phyloP scores from a whole-genome alignment of 2,888 invertebrate genomes.

The Stenotaenia linearis region DNA sequence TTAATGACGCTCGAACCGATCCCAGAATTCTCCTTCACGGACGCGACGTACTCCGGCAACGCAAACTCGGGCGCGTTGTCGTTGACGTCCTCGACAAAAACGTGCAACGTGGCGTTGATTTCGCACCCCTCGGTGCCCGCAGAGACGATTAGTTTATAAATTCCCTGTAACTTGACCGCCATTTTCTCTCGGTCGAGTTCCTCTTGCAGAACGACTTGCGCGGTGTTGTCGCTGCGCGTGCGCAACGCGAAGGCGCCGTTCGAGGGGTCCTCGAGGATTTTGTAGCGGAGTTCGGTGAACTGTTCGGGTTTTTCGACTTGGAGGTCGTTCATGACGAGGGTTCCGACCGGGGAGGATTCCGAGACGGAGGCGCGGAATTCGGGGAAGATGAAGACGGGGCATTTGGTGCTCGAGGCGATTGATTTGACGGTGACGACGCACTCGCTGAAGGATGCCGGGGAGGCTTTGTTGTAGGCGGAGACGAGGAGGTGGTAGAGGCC shows the following conservation, averaged over 20 bases:
- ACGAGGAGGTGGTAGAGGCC: slow-evolving; percentile 40
- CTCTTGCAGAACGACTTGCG: slow-evolving; percentile 40
- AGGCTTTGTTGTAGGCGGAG: slow-evolving; percentile 38
- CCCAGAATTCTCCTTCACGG: slow-evolving; percentile 42
- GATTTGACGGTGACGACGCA: slow-evolving; percentile 29
- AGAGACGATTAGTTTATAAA: slow-evolving; percentile 38
- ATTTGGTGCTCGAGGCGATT: slow-evolving; percentile 35
- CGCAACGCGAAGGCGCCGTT: slow-evolving; percentile 37
- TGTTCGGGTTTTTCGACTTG: slow-evolving; percentile 40
- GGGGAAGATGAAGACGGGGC: slow-evolving; percentile 41
- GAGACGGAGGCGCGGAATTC: slow-evolving; percentile 41
- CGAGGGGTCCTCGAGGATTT: slow-evolving; percentile 40
- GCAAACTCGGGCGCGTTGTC: slow-evolving; percentile 41
- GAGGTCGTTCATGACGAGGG: slow-evolving; percentile 39
- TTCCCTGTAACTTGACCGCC: slow-evolving; percentile 39
- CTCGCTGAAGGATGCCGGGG: slow-evolving; percentile 12
- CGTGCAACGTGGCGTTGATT: slow-evolving; percentile 39
- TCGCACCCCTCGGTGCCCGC: slow-evolving; percentile 40
- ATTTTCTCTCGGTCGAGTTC: slow-evolving; percentile 41
- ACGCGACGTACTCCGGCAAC: slow-evolving; percentile 39
- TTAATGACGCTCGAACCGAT: slow-evolving; percentile 39
- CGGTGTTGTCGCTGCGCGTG: slow-evolving; percentile 37
- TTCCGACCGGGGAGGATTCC: slow-evolving; percentile 40
- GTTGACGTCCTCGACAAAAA: slow-evolving; percentile 41
- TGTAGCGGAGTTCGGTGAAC: slow-evolving; percentile 39